These are phyloP conservation scores for Odontophorus gujanensis DNA, from an alignment of 2,113 vertebrate species.

Conservation along the genomic window DNA sequence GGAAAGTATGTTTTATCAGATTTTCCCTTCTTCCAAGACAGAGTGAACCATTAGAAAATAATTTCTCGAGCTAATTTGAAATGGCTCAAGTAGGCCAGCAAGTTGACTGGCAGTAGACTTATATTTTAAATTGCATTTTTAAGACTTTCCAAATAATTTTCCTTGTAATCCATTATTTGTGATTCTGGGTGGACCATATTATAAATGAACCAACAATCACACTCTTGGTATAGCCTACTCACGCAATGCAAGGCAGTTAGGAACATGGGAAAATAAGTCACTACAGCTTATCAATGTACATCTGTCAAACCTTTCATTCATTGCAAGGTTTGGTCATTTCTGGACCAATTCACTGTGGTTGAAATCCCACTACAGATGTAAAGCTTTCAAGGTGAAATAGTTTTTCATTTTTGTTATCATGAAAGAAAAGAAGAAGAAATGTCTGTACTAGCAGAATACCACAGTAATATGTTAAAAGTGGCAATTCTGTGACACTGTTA, in stretches of 20 bases:
- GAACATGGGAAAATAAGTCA: conserved; percentile 7
- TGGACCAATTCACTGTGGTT: conserved; percentile 24
- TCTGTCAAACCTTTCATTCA: conserved; percentile 48
- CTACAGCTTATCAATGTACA: conserved; percentile 11
- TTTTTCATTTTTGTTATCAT: conserved; percentile 46
- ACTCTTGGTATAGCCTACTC: not conserved
- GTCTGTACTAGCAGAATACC: not conserved
- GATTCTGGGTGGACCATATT: not conserved
- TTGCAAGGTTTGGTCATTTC: conserved; percentile 41
- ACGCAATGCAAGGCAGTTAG: not conserved
- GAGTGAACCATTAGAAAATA: conserved; percentile 2
- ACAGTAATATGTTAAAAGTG: not conserved
- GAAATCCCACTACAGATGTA: conserved; percentile 34
- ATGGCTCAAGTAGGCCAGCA: not conserved
- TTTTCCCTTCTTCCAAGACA: not conserved
- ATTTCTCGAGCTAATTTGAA: conserved; percentile 34
- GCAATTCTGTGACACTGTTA: not conserved
- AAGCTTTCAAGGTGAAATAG: conserved; percentile 56
- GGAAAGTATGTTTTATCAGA: not conserved
- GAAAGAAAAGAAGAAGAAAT: conserved; percentile 32
- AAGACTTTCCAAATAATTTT: not conserved
- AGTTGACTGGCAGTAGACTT: not conserved
- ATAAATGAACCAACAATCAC: not conserved
- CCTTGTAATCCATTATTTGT: not conserved
- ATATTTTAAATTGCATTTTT: not conserved